Evolutionary conservation across 2,113 vertebrate genomes (phyloP).

Genomic region (Psephotus haematonotus): DNA sequence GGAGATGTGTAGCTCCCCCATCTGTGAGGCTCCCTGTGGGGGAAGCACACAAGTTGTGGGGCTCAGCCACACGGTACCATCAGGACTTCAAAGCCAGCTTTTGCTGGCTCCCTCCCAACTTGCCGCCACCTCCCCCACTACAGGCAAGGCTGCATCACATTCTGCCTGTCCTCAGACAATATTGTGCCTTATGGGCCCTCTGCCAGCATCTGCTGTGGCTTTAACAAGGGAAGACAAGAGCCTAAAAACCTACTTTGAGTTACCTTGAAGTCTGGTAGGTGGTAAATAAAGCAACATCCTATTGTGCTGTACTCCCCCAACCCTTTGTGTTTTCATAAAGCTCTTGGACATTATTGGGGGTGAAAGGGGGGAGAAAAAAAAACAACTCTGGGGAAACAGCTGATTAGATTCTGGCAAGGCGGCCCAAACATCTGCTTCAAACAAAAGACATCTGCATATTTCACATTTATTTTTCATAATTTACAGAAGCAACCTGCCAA

Average conservation of each 20-base stretch:
- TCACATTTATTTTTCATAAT: constrained; percentile 99
- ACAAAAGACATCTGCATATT: constrained; percentile 99
- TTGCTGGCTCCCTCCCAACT: not conserved
- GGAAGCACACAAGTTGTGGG: not conserved
- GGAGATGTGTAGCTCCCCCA: not conserved
- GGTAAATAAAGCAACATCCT: constrained; percentile 11
- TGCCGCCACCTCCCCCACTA: not conserved
- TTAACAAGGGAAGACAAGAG: not conserved
- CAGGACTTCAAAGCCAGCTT: not conserved
- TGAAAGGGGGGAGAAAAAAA: not conserved
- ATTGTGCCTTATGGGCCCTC: not conserved
- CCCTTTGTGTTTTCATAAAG: constrained; percentile 81
- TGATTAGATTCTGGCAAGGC: constrained; percentile 98
- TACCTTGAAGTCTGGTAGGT: not conserved
- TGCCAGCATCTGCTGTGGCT: constrained; percentile 8
- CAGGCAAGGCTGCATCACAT: not conserved
- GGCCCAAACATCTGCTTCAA: constrained; percentile 98
- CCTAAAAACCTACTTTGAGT: not conserved
- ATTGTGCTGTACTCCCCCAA: constrained; percentile 64
- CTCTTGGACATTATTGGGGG: constrained; percentile 78
- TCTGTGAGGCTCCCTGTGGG: not conserved
- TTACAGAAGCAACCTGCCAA: constrained; percentile 98
- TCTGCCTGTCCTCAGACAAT: not conserved
- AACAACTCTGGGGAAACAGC: constrained; percentile 80
- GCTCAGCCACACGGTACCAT: not conserved